A percentile compares a stretch with the other conserved stretches of the same genome.
phyloP scores from a whole-genome alignment of 2,888 invertebrate species.

The Drosophila pseudotakahashii region DNA sequence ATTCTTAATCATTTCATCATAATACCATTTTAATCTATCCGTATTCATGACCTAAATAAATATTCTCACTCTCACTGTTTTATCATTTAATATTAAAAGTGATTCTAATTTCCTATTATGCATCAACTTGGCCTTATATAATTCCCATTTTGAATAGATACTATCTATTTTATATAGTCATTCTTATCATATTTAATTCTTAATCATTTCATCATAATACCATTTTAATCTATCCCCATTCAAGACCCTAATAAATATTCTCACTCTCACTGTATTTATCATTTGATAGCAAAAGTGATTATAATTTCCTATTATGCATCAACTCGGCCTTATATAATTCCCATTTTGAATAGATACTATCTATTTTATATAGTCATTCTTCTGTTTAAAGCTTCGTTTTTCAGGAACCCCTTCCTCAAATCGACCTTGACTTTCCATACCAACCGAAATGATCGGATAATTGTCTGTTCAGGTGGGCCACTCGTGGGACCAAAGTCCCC shows the following conservation, averaged over 20 bases:
- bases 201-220: too few relatives aligned
- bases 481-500: conserved; percentile 32
- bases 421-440: conserved; percentile 21
- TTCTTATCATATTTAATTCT: too few relatives aligned
- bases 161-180: too few relatives aligned
- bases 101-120: not conserved
- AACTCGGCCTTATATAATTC: not conserved
- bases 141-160: too few relatives aligned
- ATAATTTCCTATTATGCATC: not conserved
- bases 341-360: too few relatives aligned
- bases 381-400: not conserved
- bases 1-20: not conserved
- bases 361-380: not conserved
- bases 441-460: conserved; percentile 31
- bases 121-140: not conserved
- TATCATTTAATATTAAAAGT: not conserved
- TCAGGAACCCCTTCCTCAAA: not conserved
- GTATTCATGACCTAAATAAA: not conserved
- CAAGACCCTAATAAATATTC: not conserved
- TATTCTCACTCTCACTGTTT: not conserved
- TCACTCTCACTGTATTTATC: not conserved
- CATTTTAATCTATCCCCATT: not conserved
- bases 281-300: not conserved
- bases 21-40: not conserved
- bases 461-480: conserved; percentile 19